A percentile compares a stretch with the other conserved stretches of the same genome.
phyloP scores from a whole-genome alignment of 2,888 invertebrate genomes.

The Trissoscelio sp. region DNA sequence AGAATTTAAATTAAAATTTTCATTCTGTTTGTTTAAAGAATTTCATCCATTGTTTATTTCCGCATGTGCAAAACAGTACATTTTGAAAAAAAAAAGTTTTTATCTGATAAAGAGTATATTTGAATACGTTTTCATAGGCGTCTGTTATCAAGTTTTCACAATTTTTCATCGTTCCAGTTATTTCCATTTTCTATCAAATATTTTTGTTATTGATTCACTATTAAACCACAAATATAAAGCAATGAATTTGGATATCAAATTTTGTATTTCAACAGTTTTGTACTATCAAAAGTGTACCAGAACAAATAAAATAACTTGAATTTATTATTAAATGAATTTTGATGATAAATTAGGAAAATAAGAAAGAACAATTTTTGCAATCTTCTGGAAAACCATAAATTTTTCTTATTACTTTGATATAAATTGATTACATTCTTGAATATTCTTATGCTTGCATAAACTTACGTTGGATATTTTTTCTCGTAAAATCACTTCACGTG shows the following conservation, averaged over 20 bases:
- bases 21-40: not conserved
- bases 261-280: not conserved
- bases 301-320: not conserved
- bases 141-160: conserved; percentile 28
- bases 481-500: conserved; percentile 9
- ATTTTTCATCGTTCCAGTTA: conserved; percentile 16
- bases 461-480: conserved; percentile 1
- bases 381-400: not conserved
- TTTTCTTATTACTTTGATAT: not conserved
- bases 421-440: not conserved
- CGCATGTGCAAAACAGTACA: not conserved
- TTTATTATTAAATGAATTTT: not conserved
- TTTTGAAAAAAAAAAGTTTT: conserved; percentile 4
- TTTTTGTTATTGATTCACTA: conserved; percentile 25
- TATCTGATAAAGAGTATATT: not conserved
- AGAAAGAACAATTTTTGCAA: not conserved
- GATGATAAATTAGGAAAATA: not conserved
- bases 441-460: conserved; percentile 2
- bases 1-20: not conserved
- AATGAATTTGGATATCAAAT: conserved; percentile 8
- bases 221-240: conserved; percentile 16
- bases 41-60: conserved; percentile 1
- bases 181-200: not conserved
- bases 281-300: not conserved
- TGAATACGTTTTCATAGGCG: conserved; percentile 12